These are phyloP conservation scores for Falco peregrinus DNA, from an alignment of 2,797 vertebrate species.

Conservation along the genomic window DNA sequence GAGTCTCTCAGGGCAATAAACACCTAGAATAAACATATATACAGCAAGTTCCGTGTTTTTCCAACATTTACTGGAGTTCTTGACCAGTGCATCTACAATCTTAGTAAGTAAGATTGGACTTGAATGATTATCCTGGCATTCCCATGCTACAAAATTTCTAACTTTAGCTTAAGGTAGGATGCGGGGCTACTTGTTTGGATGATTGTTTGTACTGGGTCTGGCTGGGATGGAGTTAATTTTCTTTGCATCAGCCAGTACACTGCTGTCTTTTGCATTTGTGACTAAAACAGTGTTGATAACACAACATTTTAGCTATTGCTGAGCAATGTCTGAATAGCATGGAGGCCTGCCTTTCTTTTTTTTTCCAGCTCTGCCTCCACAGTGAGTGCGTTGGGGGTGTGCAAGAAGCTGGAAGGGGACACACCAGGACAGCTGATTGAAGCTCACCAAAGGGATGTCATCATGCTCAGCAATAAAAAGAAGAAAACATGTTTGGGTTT, in stretches of 20 bases:
- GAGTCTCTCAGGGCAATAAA: not conserved
- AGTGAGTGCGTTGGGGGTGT: rapidly evolving
- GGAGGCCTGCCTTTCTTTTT: not conserved
- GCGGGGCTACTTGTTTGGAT: not conserved
- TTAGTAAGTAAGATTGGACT: not conserved
- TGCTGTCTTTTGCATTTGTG: not conserved
- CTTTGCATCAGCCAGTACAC: not conserved
- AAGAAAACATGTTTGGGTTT: not conserved
- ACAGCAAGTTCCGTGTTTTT: not conserved
- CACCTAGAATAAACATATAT: not conserved
- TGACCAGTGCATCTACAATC: not conserved
- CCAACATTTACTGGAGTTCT: not conserved
- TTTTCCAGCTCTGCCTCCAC: not conserved
- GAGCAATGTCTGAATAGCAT: not conserved
- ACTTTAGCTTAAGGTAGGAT: not conserved
- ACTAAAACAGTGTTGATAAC: not conserved
- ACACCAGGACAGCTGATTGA: not conserved
- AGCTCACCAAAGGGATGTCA: not conserved
- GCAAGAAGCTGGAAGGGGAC: not conserved
- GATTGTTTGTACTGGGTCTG: not conserved
- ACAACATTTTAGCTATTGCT: not conserved
- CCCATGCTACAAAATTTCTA: not conserved
- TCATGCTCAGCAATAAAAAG: not conserved
- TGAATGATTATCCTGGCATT: not conserved
- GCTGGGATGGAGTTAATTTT: not conserved